Evolutionary conservation across 1,140 invertebrate genomes (phyloP), one percentile per base, ranked within the genome.

Genomic region (Drepana arcuata): DNA sequence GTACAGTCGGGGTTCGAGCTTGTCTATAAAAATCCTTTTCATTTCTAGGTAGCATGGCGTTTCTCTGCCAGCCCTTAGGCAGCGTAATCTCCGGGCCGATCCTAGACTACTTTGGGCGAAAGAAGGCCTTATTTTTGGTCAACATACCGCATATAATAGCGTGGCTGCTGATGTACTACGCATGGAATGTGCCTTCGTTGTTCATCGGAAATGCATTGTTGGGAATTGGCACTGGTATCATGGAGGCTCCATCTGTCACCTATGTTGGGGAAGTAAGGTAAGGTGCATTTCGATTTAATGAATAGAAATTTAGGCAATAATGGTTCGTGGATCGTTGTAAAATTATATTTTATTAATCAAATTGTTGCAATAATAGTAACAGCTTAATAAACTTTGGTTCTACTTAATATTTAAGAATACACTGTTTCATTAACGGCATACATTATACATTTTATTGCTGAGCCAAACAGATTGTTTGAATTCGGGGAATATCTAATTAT

Each of bases 61-160:
- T 90, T 31, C 88, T 92, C 26, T 86, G 88, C 15, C 90, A 92
- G 25, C 90, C 91, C 0, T 39, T 92, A 0, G 91, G 91, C 9
- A 90, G 90, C 49, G 56, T 91, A 12, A 70, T 88, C n/a, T 91
- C 90, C 3, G 91, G 90, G 1, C 84, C 85, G 0, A 34, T 90
- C 0, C 86, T 91, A 0, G 89, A 91, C 51, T 83, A 85, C 10
- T 75, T 91, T 10, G 91, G 91, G 0, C 65, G 91, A 18, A 88
- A 88, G 58, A 84, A 80, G 42, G 84, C 89, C 1, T 87, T 92
- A 85, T 84, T 90, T 44, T 36, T 91, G 7, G 84, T 90, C 0
- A 92, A 89, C 48, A 72, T 92, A 12, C 91, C 90, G 0, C 91
- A 91, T 39, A 55, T 90, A 7, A 53, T 86, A 12, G 88, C 89